A percentile compares a stretch with the other conserved stretches of the same genome.
These are phyloP conservation scores for Malurus cyaneus DNA, from an alignment of 2,113 vertebrate genomes.

Conservation along the genomic window DNA sequence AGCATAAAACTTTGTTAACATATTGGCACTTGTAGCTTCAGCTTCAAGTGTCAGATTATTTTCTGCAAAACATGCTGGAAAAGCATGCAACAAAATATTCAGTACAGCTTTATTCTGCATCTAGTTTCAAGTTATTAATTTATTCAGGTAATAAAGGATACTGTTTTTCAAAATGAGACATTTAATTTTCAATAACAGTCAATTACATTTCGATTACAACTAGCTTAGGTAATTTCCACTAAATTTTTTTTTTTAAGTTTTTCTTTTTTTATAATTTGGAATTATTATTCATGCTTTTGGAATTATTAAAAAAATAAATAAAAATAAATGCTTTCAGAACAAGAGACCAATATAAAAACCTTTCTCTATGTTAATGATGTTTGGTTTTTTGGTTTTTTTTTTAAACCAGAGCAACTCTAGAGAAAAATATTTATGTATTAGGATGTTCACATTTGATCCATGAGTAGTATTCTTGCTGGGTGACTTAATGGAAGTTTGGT, in stretches of 20 bases:
- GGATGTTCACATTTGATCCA: background rate
- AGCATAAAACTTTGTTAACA: background rate
- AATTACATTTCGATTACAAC: background rate
- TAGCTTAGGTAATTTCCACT: background rate
- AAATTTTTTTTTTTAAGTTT: background rate
- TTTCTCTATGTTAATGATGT: background rate
- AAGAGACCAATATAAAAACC: background rate
- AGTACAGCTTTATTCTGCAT: background rate
- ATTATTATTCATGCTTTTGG: background rate
- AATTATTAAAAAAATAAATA: background rate
- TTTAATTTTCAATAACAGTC: background rate
- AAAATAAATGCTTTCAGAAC: background rate
- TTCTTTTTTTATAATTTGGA: background rate
- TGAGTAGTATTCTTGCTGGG: background rate
- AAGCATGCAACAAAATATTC: background rate
- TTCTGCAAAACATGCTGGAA: background rate
- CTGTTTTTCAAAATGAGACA: background rate
- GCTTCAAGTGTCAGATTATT: background rate
- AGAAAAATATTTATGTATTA: background rate
- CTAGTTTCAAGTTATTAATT: background rate
- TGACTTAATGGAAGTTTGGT: slow-evolving; percentile 1
- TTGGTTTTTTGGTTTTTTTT: background rate
- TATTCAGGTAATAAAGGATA: background rate
- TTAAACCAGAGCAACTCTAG: background rate
- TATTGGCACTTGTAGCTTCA: background rate